These are phyloP conservation scores for Glaucopsyche alexis DNA, from an alignment of 2,888 invertebrate genomes.

Conservation along the genomic window DNA sequence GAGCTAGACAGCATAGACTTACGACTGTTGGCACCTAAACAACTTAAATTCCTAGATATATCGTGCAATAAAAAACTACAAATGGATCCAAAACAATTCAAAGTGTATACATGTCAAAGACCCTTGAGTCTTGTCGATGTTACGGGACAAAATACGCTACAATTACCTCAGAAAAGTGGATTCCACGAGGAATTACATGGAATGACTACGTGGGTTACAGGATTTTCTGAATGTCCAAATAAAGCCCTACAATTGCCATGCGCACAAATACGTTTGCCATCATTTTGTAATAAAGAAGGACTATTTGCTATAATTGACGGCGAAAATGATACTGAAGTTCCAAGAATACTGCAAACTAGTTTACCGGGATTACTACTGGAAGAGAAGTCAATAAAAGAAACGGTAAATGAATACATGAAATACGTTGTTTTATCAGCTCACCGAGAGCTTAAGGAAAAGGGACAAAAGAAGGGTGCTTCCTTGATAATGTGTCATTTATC, in stretches of 20 bases:
- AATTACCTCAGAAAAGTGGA: conserved; percentile 74
- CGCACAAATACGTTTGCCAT: conserved; percentile 87
- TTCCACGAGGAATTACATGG: conserved; percentile 79
- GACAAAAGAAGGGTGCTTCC: conserved; percentile 86
- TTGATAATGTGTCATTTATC: conserved; percentile 87
- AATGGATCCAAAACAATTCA: conserved; percentile 90
- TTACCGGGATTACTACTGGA: conserved; percentile 90
- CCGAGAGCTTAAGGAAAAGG: conserved; percentile 86
- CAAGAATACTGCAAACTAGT: conserved; percentile 84
- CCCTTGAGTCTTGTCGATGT: conserved; percentile 92
- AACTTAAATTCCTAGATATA: conserved; percentile 90
- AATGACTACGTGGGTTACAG: conserved; percentile 87
- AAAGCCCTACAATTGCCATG: conserved; percentile 86
- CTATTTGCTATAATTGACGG: conserved; percentile 92
- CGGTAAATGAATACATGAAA: conserved; percentile 89
- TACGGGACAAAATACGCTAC: conserved; percentile 87
- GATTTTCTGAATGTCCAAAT: conserved; percentile 92
- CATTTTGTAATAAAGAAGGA: conserved; percentile 89
- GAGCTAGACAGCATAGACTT: conserved; percentile 90
- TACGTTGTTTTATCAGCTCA: conserved; percentile 90
- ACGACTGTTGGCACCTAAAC: conserved; percentile 87
- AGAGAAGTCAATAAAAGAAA: conserved; percentile 90
- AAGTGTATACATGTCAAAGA: conserved; percentile 87
- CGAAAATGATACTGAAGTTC: conserved; percentile 84
- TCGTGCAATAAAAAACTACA: conserved; percentile 90